Evolutionary conservation across 2,888 invertebrate genomes (phyloP), one percentile per base, ranked within the genome.

Genomic region (Diplolepis rosae): DNA sequence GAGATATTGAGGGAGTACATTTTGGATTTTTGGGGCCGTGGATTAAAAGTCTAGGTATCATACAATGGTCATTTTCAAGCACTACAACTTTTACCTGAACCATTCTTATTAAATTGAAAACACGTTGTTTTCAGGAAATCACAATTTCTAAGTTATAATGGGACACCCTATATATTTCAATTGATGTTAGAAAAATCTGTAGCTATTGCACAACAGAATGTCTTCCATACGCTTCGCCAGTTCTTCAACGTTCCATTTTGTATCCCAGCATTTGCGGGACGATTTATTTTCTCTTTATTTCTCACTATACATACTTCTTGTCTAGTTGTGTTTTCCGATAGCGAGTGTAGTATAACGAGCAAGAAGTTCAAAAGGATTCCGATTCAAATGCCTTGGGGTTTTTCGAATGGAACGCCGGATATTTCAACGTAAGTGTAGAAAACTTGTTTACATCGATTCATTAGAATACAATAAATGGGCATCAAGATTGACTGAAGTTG

Each of bases 321-420:
- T 61, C n/a, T 35, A 22, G 24, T 24, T 15, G 15, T 30, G 4
- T 15, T 32, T 54, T 15, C n/a, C 39, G 24, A 61, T 61, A 61
- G n/a, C n/a, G 61, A 4, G 39, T 6, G 39, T 24, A 61, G 24
- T 61, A 61, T 61, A 61, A 61, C 35, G 24, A 61, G 61, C 39
- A 61, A 61, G 39, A 61, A 61, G 61, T 61, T 39, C 61, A 61
- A 61, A 61, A 13, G 39, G 35, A 61, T 61, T 61, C 61, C 39
- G 24, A 39, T 35, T 27, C 39, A 24, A 61, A 61, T 61, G 61
- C 39, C 39, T 39, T 11, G 1, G 24, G 22, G 15, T 61, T 39
- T 39, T 24, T 61, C 24, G n/a, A 24, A 61, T 39, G 22, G 22
- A 35, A 56, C n/a, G 28, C n/a, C 51, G 27, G 28, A 52, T 28